Conservation (phyloP, 2,113 vertebrate genomes). For the Syngnathus scovelli region DNA sequence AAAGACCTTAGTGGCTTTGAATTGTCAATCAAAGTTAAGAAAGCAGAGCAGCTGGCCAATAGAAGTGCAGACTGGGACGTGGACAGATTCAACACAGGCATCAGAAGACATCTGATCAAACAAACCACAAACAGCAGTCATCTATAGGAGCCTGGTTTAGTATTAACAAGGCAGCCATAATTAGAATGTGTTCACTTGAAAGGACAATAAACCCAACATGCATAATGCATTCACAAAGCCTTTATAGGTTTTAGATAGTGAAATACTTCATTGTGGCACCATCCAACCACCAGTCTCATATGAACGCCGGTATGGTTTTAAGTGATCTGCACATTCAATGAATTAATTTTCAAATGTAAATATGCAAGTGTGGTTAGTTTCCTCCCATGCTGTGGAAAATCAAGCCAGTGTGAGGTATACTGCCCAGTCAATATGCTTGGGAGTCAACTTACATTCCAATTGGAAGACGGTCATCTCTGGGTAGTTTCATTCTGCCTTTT, state of each 20-base stretch:
- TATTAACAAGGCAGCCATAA: slow-evolving; percentile 21
- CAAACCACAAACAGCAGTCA: slow-evolving; percentile 37
- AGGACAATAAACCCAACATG: slow-evolving; percentile 2
- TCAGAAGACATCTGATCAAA: slow-evolving; percentile 50
- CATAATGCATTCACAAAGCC: slow-evolving; percentile 15
- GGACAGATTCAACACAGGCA: slow-evolving; percentile 25
- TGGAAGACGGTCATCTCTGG: slow-evolving; percentile 35
- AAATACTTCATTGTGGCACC: slow-evolving; percentile 5
- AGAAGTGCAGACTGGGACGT: slow-evolving; percentile 31
- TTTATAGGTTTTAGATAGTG: not conserved
- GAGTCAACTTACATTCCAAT: slow-evolving; percentile 25
- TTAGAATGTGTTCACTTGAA: slow-evolving; percentile 3
- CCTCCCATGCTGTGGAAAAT: slow-evolving; percentile 33
- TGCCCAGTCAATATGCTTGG: slow-evolving; percentile 14
- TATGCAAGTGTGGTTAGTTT: slow-evolving; percentile 21
- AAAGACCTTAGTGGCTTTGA: slow-evolving; percentile 27
- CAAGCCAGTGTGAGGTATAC: slow-evolving; percentile 16
- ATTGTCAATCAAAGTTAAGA: slow-evolving; percentile 41
- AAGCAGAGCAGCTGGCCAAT: slow-evolving; percentile 38
- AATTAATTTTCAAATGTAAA: slow-evolving; percentile 42
- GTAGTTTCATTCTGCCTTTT: slow-evolving; percentile 35
- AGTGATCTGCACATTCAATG: slow-evolving; percentile 25
- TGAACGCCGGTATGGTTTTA: slow-evolving; percentile 29
- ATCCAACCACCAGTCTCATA: slow-evolving; percentile 14
- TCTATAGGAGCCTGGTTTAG: slow-evolving; percentile 27